These are phyloP conservation scores for Melierax canorus DNA, from an alignment of 2,113 vertebrate species.

Conservation along the genomic window DNA sequence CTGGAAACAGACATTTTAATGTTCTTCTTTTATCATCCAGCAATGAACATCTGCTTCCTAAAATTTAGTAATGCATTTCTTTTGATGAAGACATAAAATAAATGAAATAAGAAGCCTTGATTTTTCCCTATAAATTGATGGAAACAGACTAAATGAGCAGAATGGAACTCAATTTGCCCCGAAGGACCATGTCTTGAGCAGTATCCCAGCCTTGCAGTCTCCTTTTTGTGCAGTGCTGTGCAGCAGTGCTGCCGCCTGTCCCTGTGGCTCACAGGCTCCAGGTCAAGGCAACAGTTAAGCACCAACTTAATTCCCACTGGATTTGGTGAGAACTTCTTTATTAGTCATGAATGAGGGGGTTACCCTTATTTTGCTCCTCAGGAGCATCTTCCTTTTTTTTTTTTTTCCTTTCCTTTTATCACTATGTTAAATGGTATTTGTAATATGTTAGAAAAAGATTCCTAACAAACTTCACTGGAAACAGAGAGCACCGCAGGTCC, in stretches of 20 bases:
- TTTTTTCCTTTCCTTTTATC: background rate
- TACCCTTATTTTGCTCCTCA: background rate
- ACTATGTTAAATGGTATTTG: background rate
- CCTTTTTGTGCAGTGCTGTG: background rate
- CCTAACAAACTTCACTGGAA: background rate
- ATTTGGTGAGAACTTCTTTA: background rate
- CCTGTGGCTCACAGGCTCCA: background rate
- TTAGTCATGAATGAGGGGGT: background rate
- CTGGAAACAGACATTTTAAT: background rate
- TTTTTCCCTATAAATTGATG: background rate
- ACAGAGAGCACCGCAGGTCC: background rate
- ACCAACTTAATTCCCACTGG: background rate
- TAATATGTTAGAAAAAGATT: background rate
- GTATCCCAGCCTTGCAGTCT: background rate
- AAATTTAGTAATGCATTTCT: background rate
- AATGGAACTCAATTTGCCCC: background rate
- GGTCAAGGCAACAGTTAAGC: background rate
- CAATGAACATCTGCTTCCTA: background rate
- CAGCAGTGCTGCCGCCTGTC: background rate
- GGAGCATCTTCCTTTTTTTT: background rate
- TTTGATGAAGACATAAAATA: background rate
- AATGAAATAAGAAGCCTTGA: background rate
- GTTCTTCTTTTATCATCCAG: background rate
- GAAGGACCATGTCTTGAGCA: background rate
- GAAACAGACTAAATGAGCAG: background rate